A percentile compares a stretch with the other conserved stretches of the same genome.
phyloP scores from a whole-genome alignment of 2,888 invertebrate genomes.

The Orthosia cruda region DNA sequence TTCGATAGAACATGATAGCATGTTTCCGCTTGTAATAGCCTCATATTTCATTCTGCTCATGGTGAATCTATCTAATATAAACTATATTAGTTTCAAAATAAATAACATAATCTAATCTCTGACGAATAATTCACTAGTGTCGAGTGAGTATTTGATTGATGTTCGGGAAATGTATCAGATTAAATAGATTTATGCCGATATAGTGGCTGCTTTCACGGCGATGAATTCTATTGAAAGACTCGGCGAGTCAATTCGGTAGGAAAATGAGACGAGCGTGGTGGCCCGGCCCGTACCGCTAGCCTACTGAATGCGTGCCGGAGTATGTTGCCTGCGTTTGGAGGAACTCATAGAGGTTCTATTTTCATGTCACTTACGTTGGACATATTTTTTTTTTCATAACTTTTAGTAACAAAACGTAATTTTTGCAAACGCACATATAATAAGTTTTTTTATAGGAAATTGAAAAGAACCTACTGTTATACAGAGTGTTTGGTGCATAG shows the following conservation, averaged over 20 bases:
- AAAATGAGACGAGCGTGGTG: slow-evolving; percentile 76
- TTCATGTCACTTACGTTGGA: neutral
- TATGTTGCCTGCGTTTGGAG: slow-evolving; percentile 47
- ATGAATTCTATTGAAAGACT: slow-evolving; percentile 82
- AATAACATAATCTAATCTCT: slow-evolving; percentile 29
- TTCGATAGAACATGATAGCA: slow-evolving; percentile 2
- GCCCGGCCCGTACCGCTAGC: slow-evolving; percentile 58
- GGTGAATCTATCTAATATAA: too few species aligned
- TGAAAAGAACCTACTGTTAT: too few species aligned
- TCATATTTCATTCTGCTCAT: neutral
- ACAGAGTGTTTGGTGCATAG: too few species aligned
- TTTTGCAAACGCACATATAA: too few species aligned
- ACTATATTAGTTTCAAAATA: neutral
- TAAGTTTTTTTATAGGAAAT: too few species aligned
- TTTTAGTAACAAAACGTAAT: too few species aligned
- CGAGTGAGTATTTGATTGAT: slow-evolving; percentile 81
- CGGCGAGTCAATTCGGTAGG: slow-evolving; percentile 87
- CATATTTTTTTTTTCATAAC: too few species aligned
- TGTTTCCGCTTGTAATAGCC: slow-evolving; percentile 8
- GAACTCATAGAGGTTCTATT: slow-evolving; percentile 51
- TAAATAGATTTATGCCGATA: slow-evolving; percentile 84
- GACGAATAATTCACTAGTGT: slow-evolving; percentile 74
- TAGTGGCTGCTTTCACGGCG: slow-evolving; percentile 85
- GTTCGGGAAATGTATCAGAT: slow-evolving; percentile 85
- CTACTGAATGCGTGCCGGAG: neutral